Evolutionary conservation across 2,797 vertebrate genomes (phyloP).

Genomic region (Botia kubotai): DNA sequence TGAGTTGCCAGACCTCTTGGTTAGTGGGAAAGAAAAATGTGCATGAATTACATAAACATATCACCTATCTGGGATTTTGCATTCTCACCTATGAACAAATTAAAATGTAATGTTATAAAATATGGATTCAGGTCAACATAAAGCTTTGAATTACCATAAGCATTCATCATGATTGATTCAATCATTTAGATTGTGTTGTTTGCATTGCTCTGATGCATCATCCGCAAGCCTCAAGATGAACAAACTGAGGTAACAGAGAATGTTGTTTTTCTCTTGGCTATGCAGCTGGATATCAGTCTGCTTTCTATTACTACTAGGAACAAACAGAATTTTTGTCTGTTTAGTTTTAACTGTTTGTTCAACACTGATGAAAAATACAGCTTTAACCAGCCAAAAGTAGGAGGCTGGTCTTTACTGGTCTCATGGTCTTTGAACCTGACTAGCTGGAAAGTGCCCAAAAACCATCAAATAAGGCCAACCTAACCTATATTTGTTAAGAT

Average conservation of each 20-base stretch:
- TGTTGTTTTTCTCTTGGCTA: not conserved
- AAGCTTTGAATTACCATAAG: constrained; percentile 66
- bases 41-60: constrained; percentile 50
- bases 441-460: too few species aligned
- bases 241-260: constrained; percentile 42
- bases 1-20: constrained; percentile 72
- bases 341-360: too few species aligned
- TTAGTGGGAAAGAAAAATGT: constrained; percentile 56
- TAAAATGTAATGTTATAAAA: constrained; percentile 53
- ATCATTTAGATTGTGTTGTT: constrained; percentile 64
- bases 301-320: too few species aligned
- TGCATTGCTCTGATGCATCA: constrained; percentile 75
- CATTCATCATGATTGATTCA: constrained; percentile 54
- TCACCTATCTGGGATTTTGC: constrained; percentile 48
- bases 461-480: too few species aligned
- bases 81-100: constrained; percentile 50
- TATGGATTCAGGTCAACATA: constrained; percentile 56
- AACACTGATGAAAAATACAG: too few species aligned
- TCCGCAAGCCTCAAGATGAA: constrained; percentile 66
- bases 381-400: too few species aligned
- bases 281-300: too few species aligned
- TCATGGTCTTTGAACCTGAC: too few species aligned
- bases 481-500: too few species aligned
- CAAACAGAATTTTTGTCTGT: too few species aligned
- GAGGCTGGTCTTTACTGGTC: too few species aligned